Percentiles rank a stretch among this genome's conserved stretches.
Evolutionary conservation across 2,113 vertebrate species (phyloP).

Genomic region (Tyto alba): DNA sequence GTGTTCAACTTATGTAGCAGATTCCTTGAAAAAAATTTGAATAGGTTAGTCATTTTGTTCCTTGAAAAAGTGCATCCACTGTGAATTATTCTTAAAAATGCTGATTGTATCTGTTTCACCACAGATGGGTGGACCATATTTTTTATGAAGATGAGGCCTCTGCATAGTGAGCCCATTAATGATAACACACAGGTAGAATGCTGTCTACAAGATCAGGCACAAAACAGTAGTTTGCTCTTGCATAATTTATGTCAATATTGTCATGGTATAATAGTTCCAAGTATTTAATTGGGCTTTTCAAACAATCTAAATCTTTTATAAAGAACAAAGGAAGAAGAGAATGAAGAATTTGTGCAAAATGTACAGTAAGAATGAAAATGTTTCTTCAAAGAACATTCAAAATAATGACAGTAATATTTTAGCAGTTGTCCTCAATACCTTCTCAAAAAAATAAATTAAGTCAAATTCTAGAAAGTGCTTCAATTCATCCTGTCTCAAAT

Average conservation of each 20-base stretch:
- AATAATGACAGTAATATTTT: neutral
- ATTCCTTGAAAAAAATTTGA: neutral
- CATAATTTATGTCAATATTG: neutral
- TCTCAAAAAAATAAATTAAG: neutral
- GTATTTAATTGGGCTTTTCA: neutral
- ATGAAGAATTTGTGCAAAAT: neutral
- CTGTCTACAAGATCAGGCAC: neutral
- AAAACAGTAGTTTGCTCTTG: neutral
- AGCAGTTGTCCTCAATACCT: neutral
- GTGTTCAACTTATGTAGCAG: rapidly evolving
- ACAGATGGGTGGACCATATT: neutral
- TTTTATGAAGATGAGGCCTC: neutral
- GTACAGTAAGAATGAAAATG: neutral
- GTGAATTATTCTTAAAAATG: neutral
- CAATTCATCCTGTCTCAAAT: neutral
- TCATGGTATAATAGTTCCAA: neutral
- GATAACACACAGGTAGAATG: neutral
- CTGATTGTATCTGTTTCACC: neutral
- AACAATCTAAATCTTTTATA: neutral
- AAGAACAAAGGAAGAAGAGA: neutral
- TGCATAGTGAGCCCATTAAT: neutral
- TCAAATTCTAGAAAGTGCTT: neutral
- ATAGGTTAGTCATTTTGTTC: neutral
- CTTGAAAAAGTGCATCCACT: neutral
- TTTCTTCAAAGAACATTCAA: neutral